Evolutionary conservation across 1,140 invertebrate genomes (phyloP).

Genomic region (Ostrea denselamellosa): DNA sequence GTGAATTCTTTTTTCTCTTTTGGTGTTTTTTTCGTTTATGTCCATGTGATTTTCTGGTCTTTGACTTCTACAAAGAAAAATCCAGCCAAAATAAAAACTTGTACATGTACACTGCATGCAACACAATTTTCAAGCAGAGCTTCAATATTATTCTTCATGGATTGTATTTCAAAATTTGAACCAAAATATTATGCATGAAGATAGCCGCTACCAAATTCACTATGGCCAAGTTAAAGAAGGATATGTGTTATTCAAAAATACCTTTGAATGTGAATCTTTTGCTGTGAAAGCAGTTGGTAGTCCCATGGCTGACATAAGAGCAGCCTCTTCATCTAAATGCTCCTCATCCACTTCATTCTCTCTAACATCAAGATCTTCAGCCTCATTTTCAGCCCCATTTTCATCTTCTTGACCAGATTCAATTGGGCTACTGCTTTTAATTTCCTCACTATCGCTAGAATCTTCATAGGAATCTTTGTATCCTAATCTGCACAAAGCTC

Average conservation of each 20-base stretch:
- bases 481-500: constrained; percentile 52
- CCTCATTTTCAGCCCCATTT: constrained; percentile 42
- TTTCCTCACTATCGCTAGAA: constrained; percentile 7
- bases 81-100: background rate
- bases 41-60: constrained; percentile 58
- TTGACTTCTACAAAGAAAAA: constrained; percentile 40
- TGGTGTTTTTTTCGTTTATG: constrained; percentile 55
- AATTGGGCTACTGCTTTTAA: background rate
- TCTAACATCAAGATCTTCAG: constrained; percentile 44
- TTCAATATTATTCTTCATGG: too few relatives aligned
- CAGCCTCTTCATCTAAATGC: constrained; percentile 52
- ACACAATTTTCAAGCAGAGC: background rate
- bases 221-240: too few relatives aligned
- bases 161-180: too few relatives aligned
- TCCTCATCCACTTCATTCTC: background rate
- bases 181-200: too few relatives aligned
- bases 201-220: too few relatives aligned
- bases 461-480: constrained; percentile 40
- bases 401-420: background rate
- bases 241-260: background rate
- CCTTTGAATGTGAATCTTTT: background rate
- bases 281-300: constrained; percentile 39
- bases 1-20: constrained; percentile 46
- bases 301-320: constrained; percentile 51
- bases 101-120: background rate